Percentiles rank a stretch among this genome's conserved stretches.
Conservation (phyloP, 64 coral and sea anemone species). For the Cladopsammia gracilis region DNA sequence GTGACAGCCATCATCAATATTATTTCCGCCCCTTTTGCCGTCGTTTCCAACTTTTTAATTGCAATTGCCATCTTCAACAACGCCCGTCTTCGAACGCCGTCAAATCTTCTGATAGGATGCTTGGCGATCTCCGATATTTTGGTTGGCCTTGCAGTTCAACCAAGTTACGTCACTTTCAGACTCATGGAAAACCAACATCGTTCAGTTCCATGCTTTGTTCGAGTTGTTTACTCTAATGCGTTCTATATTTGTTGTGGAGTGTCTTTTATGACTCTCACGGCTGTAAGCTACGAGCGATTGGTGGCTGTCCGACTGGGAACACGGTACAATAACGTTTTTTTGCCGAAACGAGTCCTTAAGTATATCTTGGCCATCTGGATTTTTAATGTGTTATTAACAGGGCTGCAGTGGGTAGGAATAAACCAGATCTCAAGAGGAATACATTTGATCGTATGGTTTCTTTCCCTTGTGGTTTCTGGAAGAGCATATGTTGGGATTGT, state of each 20-base stretch:
- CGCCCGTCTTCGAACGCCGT: slow-evolving; percentile 45
- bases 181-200: slow-evolving; percentile 60
- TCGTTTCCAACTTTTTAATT: slow-evolving; percentile 45
- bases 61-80: slow-evolving; percentile 12
- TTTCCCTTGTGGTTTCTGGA: slow-evolving; percentile 22
- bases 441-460: slow-evolving; percentile 34
- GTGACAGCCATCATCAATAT: slow-evolving; percentile 48
- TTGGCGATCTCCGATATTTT: slow-evolving; percentile 55
- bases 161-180: slow-evolving; percentile 43
- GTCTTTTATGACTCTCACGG: slow-evolving; percentile 65
- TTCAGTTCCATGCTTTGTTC: slow-evolving; percentile 48
- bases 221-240: slow-evolving; percentile 45
- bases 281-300: slow-evolving; percentile 60
- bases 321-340: slow-evolving; percentile 50
- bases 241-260: slow-evolving; percentile 70
- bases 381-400: slow-evolving; percentile 34
- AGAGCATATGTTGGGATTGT: slow-evolving; percentile 10
- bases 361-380: slow-evolving; percentile 44
- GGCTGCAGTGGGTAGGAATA: slow-evolving; percentile 55
- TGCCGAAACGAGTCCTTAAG: background rate
- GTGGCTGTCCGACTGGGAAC: slow-evolving; percentile 37
- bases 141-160: slow-evolving; percentile 50
- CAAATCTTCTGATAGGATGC: slow-evolving; percentile 47
- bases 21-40: slow-evolving; percentile 46
- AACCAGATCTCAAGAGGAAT: slow-evolving; percentile 21